A percentile compares a stretch with the other conserved stretches of the same genome.
Evolutionary conservation across 2,113 vertebrate species (phyloP).

Genomic region (Empidonax traillii): DNA sequence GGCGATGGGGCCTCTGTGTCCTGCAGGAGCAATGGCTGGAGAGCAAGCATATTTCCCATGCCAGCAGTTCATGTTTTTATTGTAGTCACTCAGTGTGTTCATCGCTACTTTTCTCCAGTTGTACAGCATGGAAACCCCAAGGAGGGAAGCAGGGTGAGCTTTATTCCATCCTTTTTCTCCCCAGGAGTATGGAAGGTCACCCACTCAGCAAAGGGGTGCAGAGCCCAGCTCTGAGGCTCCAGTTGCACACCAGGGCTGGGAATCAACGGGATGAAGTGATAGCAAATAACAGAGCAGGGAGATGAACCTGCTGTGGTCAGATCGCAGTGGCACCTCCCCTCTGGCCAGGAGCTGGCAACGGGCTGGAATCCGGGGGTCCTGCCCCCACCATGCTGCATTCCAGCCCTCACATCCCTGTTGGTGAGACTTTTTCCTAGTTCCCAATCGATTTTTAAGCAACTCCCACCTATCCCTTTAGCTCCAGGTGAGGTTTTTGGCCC

Average conservation of each 20-base stretch:
- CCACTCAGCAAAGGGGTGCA: neutral
- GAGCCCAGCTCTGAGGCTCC: neutral
- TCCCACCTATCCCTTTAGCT: neutral
- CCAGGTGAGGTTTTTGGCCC: neutral
- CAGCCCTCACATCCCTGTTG: neutral
- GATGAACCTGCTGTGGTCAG: neutral
- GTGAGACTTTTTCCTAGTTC: rapidly evolving
- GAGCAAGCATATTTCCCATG: rapidly evolving
- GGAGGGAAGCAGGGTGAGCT: neutral
- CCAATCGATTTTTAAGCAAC: rapidly evolving
- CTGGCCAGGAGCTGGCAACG: neutral
- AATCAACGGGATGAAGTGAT: neutral
- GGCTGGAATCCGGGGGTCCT: neutral
- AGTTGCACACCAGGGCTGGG: neutral
- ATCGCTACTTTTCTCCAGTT: neutral
- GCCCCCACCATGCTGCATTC: rapidly evolving
- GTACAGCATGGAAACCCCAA: rapidly evolving
- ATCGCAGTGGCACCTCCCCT: neutral
- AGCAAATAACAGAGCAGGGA: neutral
- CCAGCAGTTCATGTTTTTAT: neutral
- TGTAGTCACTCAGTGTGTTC: neutral
- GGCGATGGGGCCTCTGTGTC: neutral
- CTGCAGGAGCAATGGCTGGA: neutral
- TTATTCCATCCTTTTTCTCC: too few species aligned
- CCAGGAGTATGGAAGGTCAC: rapidly evolving